Conservation (phyloP, 1,140 invertebrate genomes). For the Papilio polytes region DNA sequence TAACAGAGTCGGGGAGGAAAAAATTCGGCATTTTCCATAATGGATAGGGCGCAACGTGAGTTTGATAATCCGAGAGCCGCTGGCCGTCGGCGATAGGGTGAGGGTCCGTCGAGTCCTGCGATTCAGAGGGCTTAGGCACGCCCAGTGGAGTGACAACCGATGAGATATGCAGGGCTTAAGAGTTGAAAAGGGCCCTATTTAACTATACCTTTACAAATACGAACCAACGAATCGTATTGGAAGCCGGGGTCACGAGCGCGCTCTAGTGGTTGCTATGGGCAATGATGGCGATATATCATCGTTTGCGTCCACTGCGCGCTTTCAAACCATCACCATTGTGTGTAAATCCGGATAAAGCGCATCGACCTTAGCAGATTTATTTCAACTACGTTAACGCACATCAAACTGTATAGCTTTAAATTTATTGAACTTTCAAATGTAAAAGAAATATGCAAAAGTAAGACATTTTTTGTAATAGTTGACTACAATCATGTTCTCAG, state of each 20-base stretch:
- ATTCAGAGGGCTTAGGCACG: slow-evolving; percentile 56
- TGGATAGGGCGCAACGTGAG: slow-evolving; percentile 53
- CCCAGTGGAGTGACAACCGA: slow-evolving; percentile 50
- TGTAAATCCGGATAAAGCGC: slow-evolving; percentile 64
- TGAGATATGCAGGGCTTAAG: slow-evolving; percentile 52
- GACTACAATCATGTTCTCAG: neutral
- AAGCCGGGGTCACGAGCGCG: slow-evolving; percentile 47
- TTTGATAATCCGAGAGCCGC: slow-evolving; percentile 67
- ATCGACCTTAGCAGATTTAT: slow-evolving; percentile 58
- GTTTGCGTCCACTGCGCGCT: slow-evolving; percentile 62
- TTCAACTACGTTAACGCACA: neutral
- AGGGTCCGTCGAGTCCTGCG: slow-evolving; percentile 55
- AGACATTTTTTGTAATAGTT: neutral
- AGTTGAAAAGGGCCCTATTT: slow-evolving; percentile 50
- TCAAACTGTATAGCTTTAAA: neutral
- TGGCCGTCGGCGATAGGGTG: slow-evolving; percentile 62
- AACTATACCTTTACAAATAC: slow-evolving; percentile 10
- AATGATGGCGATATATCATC: slow-evolving; percentile 65
- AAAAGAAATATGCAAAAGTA: neutral
- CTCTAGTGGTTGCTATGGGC: slow-evolving; percentile 51
- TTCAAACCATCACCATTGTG: slow-evolving; percentile 58
- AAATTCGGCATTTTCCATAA: slow-evolving; percentile 39
- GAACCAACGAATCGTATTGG: neutral
- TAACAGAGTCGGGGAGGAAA: neutral
- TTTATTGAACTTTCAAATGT: neutral